Evolutionary conservation across 2,888 invertebrate genomes (phyloP).

Genomic region (Nemotelus nigrinus): DNA sequence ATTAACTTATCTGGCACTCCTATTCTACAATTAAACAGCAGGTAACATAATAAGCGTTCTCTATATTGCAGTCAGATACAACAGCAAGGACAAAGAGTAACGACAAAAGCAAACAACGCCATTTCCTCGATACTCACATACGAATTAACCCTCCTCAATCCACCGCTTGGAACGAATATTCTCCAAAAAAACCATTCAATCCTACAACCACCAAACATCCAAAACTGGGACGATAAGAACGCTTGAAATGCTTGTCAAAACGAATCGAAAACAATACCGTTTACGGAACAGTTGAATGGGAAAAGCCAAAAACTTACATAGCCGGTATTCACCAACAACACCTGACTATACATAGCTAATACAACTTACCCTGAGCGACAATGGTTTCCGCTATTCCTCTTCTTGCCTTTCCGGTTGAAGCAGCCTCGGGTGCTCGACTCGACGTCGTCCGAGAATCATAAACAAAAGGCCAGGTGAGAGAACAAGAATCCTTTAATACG

Average conservation of each 20-base stretch:
- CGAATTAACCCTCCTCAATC: neutral
- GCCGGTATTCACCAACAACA: too few species aligned
- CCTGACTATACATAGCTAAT: too few species aligned
- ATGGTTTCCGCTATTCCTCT: slow-evolving; percentile 28
- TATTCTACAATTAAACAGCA: neutral
- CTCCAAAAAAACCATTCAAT: too few species aligned
- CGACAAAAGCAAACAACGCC: neutral
- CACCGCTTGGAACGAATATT: neutral
- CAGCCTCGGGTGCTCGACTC: neutral
- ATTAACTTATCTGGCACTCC: neutral
- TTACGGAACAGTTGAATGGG: neutral
- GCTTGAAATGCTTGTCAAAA: neutral
- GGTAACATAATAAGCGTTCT: neutral
- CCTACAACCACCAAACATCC: neutral
- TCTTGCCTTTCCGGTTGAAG: neutral
- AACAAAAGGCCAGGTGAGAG: slow-evolving; percentile 15
- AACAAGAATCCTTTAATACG: slow-evolving; percentile 54
- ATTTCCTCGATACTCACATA: neutral
- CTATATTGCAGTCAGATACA: neutral
- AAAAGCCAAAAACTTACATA: neutral
- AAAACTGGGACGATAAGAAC: neutral
- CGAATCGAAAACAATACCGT: neutral
- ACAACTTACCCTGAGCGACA: slow-evolving; percentile 4
- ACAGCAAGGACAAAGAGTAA: neutral
- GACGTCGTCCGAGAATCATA: slow-evolving; percentile 4